phyloP scores from a whole-genome alignment of 2,888 invertebrate genomes.

The Agrilus biguttatus region DNA sequence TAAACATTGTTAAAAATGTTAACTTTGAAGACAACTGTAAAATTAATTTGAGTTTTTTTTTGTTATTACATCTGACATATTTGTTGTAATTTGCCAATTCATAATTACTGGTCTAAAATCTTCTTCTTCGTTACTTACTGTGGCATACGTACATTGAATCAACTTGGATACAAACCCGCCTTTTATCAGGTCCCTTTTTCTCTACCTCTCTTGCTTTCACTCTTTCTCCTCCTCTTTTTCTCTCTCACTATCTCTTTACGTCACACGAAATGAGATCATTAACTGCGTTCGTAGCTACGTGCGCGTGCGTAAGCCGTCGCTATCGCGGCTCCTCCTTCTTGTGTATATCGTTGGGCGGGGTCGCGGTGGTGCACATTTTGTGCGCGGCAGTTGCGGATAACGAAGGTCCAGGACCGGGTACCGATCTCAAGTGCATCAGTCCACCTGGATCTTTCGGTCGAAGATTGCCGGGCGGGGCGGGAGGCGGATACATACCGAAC shows the following conservation, averaged over 20 bases:
- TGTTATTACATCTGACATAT: no score
- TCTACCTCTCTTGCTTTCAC: background rate
- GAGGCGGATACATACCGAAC: constrained; percentile 44
- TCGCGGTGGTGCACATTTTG: constrained; percentile 39
- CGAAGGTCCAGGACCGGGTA: constrained; percentile 36
- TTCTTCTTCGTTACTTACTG: background rate
- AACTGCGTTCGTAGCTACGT: background rate
- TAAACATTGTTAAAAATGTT: no score
- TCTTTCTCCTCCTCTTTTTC: background rate
- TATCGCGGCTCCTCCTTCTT: constrained; percentile 49
- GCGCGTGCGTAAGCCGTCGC: constrained; percentile 15
- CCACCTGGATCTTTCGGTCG: constrained; percentile 37
- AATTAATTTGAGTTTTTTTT: no score
- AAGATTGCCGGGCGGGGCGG: constrained; percentile 27
- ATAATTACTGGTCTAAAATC: background rate
- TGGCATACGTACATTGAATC: background rate
- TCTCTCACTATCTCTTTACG: background rate
- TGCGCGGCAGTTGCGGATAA: constrained; percentile 30
- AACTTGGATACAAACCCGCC: no score
- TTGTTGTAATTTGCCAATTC: background rate
- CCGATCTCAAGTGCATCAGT: constrained; percentile 39
- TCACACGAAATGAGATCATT: background rate
- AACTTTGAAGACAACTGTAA: no score
- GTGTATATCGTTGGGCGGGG: constrained; percentile 43
- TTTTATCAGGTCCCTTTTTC: no score